Base-by-base conservation (phyloP, 2,888 invertebrate genomes). In the Malachius bipustulatus region DNA sequence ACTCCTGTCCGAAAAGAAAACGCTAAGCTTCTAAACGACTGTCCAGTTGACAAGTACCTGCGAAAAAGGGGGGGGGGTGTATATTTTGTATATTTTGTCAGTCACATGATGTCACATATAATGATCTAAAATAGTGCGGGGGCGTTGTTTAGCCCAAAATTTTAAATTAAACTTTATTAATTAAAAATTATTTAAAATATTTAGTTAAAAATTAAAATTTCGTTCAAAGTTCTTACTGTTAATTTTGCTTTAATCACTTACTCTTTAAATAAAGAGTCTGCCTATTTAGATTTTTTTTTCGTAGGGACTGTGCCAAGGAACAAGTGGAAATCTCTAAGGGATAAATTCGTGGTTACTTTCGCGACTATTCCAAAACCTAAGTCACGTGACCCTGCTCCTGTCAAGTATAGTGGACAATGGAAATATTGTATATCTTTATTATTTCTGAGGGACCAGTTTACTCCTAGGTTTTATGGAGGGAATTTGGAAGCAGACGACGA, bases 371-470 rank as follows among this genome's bases (percentile, higher is more conserved):
- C 24, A 24, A 24, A 24, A 24, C 11, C 29, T 9, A 29, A 10
- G 10, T 29, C 29, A 8, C 9, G 29, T 9, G 29, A 29, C 10
- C 9, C 29, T 10, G 9, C 6, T 9, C 8, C 11, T 29, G 11
- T 10, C 11, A 10, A 8, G 9, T 29, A 10, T 6, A 29, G 11
- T 9, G 8, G n/a, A 8, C 24, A 24, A 8, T 24, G 8, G 8
- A 8, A 24, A 8, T 9, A 9, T 8, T 8, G 8, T n/a, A 8
- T 24, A 24, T 9, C 11, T 9, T 10, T 29, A 6, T 29, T 29
- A 8, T 29, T 29, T 10, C 10, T 29, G 11, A 29, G 10, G 11
- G 29, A 29, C 10, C 29, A 29, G 29, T 29, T 29, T 10, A 29
- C 29, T 29, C 29, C 29, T 10, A 8, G 29, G 10, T 8, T 8